Evolutionary conservation across 2,888 invertebrate species (phyloP), one percentile per base, ranked within the genome.

Genomic region (Drosophila lutescens): DNA sequence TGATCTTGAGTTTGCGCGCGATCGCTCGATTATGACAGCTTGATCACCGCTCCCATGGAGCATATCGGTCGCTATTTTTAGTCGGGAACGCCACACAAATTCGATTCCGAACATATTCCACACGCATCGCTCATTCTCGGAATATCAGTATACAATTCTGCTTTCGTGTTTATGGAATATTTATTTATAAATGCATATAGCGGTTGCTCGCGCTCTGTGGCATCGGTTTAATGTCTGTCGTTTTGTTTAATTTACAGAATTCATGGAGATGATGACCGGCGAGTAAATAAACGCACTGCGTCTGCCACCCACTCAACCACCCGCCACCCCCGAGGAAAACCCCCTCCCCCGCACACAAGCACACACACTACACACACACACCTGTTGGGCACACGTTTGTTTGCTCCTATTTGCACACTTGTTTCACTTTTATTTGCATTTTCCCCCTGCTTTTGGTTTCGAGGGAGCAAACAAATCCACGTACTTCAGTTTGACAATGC

Each of bases 261-360:
- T 97, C 94, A 97, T 97, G 97, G 97, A 97, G 93, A 97, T 97
- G 97, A 97, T 97, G 97, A 97, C 97, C 78, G 97, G 97, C 93
- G 97, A 97, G 95, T 96, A 96, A 95, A 91, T 76, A 72, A 70
- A 76, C 71, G 71, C 70, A 72, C 38, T 70, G 68, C 75, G 76
- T 58, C 70, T 60, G 73, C 77, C 60, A 67, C 66, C 67, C 75
- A 61, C 67, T 38, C 43, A 20, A 62, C 46, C 49, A 26, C 10
- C 32, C 47, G 12, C 55, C 56, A 32, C 40, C 55, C 32, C 55
- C 51, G 4, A 23, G 15, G 30, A 36, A 51, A 32, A 23, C 30
- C 59, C 60, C 43, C 43, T 32, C 23, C 23, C 23, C 23, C 23
- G 4, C 23, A 23, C 36, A 58, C 51, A 55, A 41, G 60, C 53